These are phyloP conservation scores for Amniataba percoides DNA, from an alignment of 2,797 vertebrate species.

Conservation along the genomic window DNA sequence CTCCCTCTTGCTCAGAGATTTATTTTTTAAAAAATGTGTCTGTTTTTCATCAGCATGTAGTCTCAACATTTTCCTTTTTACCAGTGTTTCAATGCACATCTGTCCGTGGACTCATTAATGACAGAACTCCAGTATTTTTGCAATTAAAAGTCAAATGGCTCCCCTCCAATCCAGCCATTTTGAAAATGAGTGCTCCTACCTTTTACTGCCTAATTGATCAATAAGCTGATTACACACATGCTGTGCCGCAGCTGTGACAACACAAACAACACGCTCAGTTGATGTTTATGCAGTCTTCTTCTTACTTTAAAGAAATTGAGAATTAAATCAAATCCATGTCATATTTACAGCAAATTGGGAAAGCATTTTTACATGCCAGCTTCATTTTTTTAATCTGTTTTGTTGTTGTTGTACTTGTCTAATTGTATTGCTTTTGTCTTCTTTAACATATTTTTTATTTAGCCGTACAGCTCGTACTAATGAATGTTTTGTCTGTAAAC, in stretches of 20 bases:
- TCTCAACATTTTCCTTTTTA: constrained; percentile 69
- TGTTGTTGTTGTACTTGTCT: constrained; percentile 25
- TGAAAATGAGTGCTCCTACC: constrained; percentile 19
- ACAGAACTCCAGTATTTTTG: constrained; percentile 51
- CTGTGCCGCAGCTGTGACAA: constrained; percentile 54
- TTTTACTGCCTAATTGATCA: constrained; percentile 62
- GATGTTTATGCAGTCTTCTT: constrained; percentile 25
- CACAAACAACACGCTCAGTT: constrained; percentile 30
- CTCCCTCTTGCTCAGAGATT: constrained; percentile 47
- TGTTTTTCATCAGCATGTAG: constrained; percentile 78
- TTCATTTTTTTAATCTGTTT: constrained; percentile 25
- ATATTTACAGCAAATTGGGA: background rate
- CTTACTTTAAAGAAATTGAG: constrained; percentile 21
- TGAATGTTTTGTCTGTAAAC: constrained; percentile 51
- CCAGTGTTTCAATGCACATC: constrained; percentile 60
- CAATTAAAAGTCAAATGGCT: constrained; percentile 38
- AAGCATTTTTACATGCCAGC: constrained; percentile 9
- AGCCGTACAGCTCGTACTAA: constrained; percentile 47
- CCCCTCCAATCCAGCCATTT: constrained; percentile 34
- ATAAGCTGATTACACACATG: constrained; percentile 59
- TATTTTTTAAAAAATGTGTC: constrained; percentile 64
- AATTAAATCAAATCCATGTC: background rate
- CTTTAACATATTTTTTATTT: constrained; percentile 41
- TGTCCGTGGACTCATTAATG: constrained; percentile 66
- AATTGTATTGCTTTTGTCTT: constrained; percentile 40